Evolutionary conservation across 2,797 vertebrate genomes (phyloP), one percentile per base, ranked within the genome.

Genomic region (Enteromius thamalakanensis): DNA sequence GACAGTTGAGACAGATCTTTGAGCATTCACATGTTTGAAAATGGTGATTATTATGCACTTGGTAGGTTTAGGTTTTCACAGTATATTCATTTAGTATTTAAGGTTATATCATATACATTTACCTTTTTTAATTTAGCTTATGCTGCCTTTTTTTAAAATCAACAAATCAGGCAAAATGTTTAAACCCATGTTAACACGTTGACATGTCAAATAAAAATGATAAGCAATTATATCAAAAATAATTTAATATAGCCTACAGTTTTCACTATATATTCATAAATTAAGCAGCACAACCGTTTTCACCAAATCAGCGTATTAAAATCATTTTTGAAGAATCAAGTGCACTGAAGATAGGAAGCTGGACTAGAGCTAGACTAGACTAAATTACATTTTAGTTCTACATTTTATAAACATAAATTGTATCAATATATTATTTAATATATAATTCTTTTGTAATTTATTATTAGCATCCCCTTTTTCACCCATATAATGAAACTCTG

Each of bases 1-100:
- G 47, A 65, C 71, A 85, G 21, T 49, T 74, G 32, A 70, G 26
- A 26, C 26, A 82, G 4, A 80, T 71, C 51, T 87, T 23, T 40
- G 21, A 77, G 62, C 29, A 47, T 58, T 67, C 42, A 75, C 3
- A 26, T 53, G 26, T 72, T 78, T 80, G 15, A 58, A 40, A 42
- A 34, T 7, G 0, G 37, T 71, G 9, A 53, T 78, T 65, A 3
- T 34, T 53, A n/a, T 34, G n/a, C 58, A 32, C 26, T 29, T 5
- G 26, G 21, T 8, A 42, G 23, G 34, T 29, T 79, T 74, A 21
- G 29, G 5, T 79, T 76, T 75, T 55, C 17, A 78, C 53, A 3
- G 32, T 70, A 23, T 23, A n/a, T 23, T 0, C 65, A 23, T 32
- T 69, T 34, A 32, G 29, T 32, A 69, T 62, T 60, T 23, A 29